Evolutionary conservation across 2,888 invertebrate genomes (phyloP).

Genomic region (Phyto melanocephala): DNA sequence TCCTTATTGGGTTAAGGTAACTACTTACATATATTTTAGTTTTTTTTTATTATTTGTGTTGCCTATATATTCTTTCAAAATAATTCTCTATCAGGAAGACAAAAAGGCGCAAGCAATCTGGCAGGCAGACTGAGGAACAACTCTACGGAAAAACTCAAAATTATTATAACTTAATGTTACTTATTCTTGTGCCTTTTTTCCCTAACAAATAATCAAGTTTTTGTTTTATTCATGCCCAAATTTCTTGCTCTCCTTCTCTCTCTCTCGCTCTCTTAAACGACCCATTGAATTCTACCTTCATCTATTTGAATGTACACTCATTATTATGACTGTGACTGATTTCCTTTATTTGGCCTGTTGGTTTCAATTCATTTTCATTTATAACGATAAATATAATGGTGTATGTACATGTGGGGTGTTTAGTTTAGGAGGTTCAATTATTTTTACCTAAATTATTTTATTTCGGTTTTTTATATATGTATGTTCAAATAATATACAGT

Average conservation of each 20-base stretch:
- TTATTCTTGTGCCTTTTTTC: conserved; percentile 47
- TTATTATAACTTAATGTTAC: conserved; percentile 62
- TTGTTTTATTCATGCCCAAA: conserved; percentile 53
- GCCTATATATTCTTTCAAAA: conserved; percentile 44
- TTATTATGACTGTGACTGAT: conserved; percentile 27
- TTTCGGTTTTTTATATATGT: not conserved
- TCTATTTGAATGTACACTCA: not conserved
- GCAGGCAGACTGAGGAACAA: conserved; percentile 10
- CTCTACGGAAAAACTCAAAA: conserved; percentile 29
- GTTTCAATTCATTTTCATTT: conserved; percentile 46
- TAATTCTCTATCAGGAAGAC: conserved; percentile 35
- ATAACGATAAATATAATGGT: not conserved
- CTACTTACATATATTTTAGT: conserved; percentile 23
- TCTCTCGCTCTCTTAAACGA: not conserved
- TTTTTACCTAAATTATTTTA: conserved; percentile 42
- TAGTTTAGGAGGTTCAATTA: conserved; percentile 59
- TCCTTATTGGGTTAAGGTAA: conserved; percentile 46
- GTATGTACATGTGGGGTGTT: conserved; percentile 35
- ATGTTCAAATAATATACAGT: no score
- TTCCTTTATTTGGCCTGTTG: conserved; percentile 48
- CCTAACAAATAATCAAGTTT: conserved; percentile 58
- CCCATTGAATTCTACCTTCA: conserved; percentile 4
- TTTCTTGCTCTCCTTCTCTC: conserved; percentile 4
- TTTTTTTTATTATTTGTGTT: conserved; percentile 45
- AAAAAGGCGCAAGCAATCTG: conserved; percentile 7